Evolutionary conservation across 2,113 vertebrate genomes (phyloP).

Genomic region (Bagarius yarrelli): DNA sequence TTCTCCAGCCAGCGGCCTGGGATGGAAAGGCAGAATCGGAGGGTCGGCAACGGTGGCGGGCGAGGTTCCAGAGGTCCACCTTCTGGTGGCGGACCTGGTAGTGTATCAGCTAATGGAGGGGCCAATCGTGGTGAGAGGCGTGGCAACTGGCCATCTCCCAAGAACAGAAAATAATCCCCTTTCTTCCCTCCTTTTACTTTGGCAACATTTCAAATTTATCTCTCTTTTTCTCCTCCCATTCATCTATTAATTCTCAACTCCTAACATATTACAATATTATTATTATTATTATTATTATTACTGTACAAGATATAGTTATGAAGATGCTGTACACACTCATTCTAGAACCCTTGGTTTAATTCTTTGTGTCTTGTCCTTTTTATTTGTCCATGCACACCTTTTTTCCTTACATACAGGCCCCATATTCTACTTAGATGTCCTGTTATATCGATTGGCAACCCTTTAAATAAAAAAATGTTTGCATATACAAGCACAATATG

Average conservation of each 20-base stretch:
- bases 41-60: slow-evolving; percentile 70
- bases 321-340: slow-evolving; percentile 65
- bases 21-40: slow-evolving; percentile 87
- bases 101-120: slow-evolving; percentile 68
- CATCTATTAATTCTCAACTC: slow-evolving; percentile 55
- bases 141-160: slow-evolving; percentile 87
- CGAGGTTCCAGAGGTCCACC: slow-evolving; percentile 69
- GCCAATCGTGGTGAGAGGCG: slow-evolving; percentile 74
- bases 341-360: slow-evolving; percentile 45
- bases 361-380: slow-evolving; percentile 57
- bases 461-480: slow-evolving; percentile 52
- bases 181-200: slow-evolving; percentile 45
- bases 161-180: slow-evolving; percentile 79
- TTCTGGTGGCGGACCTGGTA: slow-evolving; percentile 60
- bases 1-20: slow-evolving; percentile 89
- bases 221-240: slow-evolving; percentile 51
- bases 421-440: slow-evolving; percentile 44
- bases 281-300: slow-evolving; percentile 54
- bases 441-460: slow-evolving; percentile 28
- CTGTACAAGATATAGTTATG: slow-evolving; percentile 62
- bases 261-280: slow-evolving; percentile 62
- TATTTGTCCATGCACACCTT: slow-evolving; percentile 60
- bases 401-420: slow-evolving; percentile 43
- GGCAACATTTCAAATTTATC: slow-evolving; percentile 62
- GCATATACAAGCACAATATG: slow-evolving; percentile 71